phyloP scores from a whole-genome alignment of 2,888 invertebrate species.

The Apotomis turbidana region DNA sequence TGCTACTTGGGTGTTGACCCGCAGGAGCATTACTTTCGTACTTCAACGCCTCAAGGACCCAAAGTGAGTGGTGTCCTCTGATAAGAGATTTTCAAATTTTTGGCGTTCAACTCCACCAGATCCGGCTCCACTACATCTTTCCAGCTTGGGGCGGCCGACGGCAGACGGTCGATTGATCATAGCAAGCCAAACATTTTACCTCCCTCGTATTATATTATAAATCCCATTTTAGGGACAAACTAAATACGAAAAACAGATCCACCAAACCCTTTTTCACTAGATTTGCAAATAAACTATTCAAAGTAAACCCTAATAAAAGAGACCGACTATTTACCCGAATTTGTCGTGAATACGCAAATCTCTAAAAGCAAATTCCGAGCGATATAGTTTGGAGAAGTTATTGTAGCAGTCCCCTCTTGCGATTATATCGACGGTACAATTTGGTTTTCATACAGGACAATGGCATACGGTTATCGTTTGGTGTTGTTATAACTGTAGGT shows the following conservation, averaged over 20 bases:
- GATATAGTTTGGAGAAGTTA: slow-evolving; percentile 35
- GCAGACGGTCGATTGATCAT: background rate
- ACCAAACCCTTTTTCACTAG: slow-evolving; percentile 19
- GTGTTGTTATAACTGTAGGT: slow-evolving; percentile 12
- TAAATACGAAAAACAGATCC: slow-evolving; percentile 3
- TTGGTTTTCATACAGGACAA: slow-evolving; percentile 35
- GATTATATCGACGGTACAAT: slow-evolving; percentile 35
- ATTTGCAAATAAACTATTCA: slow-evolving; percentile 19
- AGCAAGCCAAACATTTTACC: background rate
- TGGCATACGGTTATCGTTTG: slow-evolving; percentile 20
- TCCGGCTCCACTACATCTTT: too few species aligned
- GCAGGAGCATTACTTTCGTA: too few species aligned
- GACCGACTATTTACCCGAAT: slow-evolving; percentile 30
- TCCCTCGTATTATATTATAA: background rate
- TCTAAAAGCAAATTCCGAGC: slow-evolving; percentile 28
- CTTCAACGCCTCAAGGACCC: too few species aligned
- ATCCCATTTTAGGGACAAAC: background rate
- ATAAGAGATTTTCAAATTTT: too few species aligned
- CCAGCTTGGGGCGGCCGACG: too few species aligned
- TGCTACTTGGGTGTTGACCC: too few species aligned
- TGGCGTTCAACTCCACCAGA: too few species aligned
- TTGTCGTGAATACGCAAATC: slow-evolving; percentile 34
- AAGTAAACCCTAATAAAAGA: slow-evolving; percentile 35
- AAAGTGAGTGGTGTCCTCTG: too few species aligned
- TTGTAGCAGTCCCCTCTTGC: slow-evolving; percentile 31